These are phyloP conservation scores for Torymus aiolomorphi DNA, from an alignment of 2,888 invertebrate species.

Conservation along the genomic window DNA sequence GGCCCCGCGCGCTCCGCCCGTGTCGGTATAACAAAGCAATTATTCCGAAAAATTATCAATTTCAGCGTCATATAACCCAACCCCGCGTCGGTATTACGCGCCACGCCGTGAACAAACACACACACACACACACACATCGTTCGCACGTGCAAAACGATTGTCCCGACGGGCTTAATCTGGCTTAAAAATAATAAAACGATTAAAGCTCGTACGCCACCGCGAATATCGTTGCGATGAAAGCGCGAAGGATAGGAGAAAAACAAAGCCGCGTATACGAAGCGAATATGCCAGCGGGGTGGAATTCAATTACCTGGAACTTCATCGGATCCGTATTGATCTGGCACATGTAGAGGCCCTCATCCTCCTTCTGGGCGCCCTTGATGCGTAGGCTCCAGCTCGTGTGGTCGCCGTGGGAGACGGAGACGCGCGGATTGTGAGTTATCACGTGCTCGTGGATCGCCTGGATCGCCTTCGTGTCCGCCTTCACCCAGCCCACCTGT, in stretches of 20 bases:
- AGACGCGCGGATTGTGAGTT: conserved; percentile 91
- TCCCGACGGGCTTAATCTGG: neutral
- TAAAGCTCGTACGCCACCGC: neutral
- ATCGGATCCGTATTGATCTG: conserved; percentile 96
- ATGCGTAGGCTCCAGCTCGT: conserved; percentile 94
- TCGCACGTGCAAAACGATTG: no score
- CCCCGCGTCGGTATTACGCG: no score
- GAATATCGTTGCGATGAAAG: neutral
- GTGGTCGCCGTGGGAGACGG: conserved; percentile 90
- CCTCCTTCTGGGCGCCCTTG: conserved; percentile 89
- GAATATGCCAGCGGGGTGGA: neutral
- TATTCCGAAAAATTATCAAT: no score
- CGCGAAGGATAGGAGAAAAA: neutral
- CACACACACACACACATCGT: no score
- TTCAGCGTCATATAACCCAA: no score
- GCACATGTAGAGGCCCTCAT: conserved; percentile 94
- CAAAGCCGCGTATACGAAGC: neutral
- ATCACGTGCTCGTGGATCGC: conserved; percentile 95
- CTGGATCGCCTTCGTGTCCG: conserved; percentile 94
- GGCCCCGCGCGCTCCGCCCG: no score
- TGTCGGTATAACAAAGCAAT: no score
- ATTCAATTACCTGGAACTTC: conserved; percentile 88
- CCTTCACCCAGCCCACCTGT: conserved; percentile 95
- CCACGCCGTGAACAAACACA: no score
- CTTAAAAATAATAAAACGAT: conserved; percentile 25